Conservation (phyloP, 2,113 vertebrate genomes). For the Chloropsis hardwickii region DNA sequence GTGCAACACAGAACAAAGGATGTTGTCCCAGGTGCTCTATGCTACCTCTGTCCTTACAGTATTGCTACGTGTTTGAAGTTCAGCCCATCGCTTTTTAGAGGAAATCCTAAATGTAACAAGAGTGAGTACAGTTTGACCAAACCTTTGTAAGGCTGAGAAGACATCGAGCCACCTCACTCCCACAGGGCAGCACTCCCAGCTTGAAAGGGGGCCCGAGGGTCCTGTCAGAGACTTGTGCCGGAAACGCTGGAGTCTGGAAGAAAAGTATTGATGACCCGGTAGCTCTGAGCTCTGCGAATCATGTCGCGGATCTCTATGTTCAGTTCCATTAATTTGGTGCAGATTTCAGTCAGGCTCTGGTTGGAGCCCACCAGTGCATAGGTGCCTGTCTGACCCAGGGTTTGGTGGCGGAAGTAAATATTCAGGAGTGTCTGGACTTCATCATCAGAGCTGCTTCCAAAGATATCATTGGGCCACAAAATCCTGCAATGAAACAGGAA, state of each 20-base stretch:
- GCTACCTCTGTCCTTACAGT: slow-evolving; percentile 73
- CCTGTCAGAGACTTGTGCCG: slow-evolving; percentile 92
- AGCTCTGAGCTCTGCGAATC: slow-evolving; percentile 87
- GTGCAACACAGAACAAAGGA: slow-evolving; percentile 77
- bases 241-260: slow-evolving; percentile 89
- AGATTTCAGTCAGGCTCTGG: slow-evolving; percentile 91
- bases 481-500: slow-evolving; percentile 74
- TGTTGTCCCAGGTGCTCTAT: slow-evolving; percentile 55
- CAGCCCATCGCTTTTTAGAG: slow-evolving; percentile 75
- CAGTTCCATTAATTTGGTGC: slow-evolving; percentile 89
- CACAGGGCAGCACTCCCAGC: slow-evolving; percentile 83
- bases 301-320: slow-evolving; percentile 93
- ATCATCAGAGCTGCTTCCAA: slow-evolving; percentile 88
- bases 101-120: slow-evolving; percentile 80
- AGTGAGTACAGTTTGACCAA: slow-evolving; percentile 81
- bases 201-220: slow-evolving; percentile 68
- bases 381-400: slow-evolving; percentile 91
- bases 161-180: slow-evolving; percentile 71
- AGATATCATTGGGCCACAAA: slow-evolving; percentile 94
- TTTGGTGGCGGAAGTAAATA: slow-evolving; percentile 97
- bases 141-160: slow-evolving; percentile 84
- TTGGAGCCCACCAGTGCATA: slow-evolving; percentile 94
- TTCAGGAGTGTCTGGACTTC: slow-evolving; percentile 94
- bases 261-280: slow-evolving; percentile 85
- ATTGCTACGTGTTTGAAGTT: slow-evolving; percentile 83